Conservation (phyloP, 2,797 vertebrate genomes). For the Pogoniulus pusillus region DNA sequence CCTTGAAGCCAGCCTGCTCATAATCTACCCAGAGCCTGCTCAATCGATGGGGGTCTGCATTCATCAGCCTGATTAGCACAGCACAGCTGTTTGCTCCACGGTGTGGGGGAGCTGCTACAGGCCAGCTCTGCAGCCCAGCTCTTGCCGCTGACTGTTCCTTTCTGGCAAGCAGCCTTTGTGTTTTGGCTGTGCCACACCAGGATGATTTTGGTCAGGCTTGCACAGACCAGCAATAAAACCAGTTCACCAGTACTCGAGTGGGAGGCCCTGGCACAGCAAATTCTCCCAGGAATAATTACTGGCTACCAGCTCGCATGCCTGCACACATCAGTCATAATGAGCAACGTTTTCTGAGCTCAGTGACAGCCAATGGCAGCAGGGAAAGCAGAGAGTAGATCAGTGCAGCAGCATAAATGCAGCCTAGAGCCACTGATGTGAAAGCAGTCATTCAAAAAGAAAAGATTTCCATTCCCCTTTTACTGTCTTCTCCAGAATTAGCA, state of each 20-base stretch:
- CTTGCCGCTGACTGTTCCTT: constrained; percentile 50
- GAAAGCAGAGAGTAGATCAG: not conserved
- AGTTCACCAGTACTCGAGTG: constrained; percentile 31
- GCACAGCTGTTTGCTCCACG: constrained; percentile 71
- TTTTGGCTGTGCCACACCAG: constrained; percentile 38
- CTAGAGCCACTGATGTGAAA: not conserved
- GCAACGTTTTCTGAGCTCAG: constrained; percentile 16
- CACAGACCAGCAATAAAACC: constrained; percentile 29
- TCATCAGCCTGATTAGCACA: constrained; percentile 92
- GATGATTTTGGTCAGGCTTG: constrained; percentile 54
- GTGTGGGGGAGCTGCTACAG: constrained; percentile 38
- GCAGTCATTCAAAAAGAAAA: not conserved
- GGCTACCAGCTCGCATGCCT: constrained; percentile 9
- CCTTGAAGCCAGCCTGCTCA: constrained; percentile 95
- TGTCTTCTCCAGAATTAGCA: not conserved
- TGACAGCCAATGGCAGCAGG: constrained; percentile 11
- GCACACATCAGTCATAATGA: constrained; percentile 35
- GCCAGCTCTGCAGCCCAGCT: constrained; percentile 58
- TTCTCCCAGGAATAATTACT: constrained; percentile 21
- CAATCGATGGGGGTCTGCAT: constrained; percentile 98
- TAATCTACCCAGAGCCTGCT: constrained; percentile 93
- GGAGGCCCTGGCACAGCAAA: constrained; percentile 28
- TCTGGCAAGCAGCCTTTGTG: constrained; percentile 34
- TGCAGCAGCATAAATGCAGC: constrained; percentile 1
- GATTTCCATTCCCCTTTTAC: not conserved